Evolutionary conservation across 2,113 vertebrate genomes (phyloP), one percentile per base, ranked within the genome.

Genomic region (Eulemur macaco): DNA sequence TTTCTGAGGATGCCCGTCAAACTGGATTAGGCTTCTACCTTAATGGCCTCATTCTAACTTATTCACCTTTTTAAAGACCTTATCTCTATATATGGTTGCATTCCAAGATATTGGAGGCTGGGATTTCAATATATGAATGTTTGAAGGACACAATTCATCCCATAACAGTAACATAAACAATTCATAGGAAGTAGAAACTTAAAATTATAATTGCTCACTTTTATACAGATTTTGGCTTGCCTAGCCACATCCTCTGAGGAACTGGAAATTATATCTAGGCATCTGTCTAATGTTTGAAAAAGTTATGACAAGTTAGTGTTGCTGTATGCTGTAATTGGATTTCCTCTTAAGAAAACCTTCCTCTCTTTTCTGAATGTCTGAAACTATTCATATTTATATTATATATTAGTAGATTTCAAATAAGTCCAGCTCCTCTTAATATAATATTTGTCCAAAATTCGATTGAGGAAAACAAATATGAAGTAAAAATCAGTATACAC

Each of bases 201-300:
- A 31, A 54, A 54, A 80, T 68, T 63, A 63, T 27, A 63, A 63
- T 63, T 12, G 60, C 8, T 73, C 12, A 71, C 34, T 92, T 92
- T 45, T 58, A 54, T 34, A 39, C 27, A 86, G 85, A 78, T 3
- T 21, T 54, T 20, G n/a, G 3, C 10, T 83, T 78, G 12, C 39
- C 92, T 68, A 92, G 15, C 54, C n/a, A 89, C 1, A 18, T 29
- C 60, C 58, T 83, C 63, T 27, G 20, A 88, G 39, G 78, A 68
- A n/a, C 39, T 64, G 15, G 11, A 68, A n/a, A 89, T 68, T 95
- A 45, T 78, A 29, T 47, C 37, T 37, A 50, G 54, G 34, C 39
- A 86, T 96, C 39, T 97, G 47, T 66, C 15, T n/a, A 31, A 6
- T 20, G 10, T 81, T 81, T 93, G 84, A 76, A 47, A 96, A 87